Evolutionary conservation across 2,113 vertebrate species (phyloP), one percentile per base, ranked within the genome.

Genomic region (Serranochromis macrocephalus): DNA sequence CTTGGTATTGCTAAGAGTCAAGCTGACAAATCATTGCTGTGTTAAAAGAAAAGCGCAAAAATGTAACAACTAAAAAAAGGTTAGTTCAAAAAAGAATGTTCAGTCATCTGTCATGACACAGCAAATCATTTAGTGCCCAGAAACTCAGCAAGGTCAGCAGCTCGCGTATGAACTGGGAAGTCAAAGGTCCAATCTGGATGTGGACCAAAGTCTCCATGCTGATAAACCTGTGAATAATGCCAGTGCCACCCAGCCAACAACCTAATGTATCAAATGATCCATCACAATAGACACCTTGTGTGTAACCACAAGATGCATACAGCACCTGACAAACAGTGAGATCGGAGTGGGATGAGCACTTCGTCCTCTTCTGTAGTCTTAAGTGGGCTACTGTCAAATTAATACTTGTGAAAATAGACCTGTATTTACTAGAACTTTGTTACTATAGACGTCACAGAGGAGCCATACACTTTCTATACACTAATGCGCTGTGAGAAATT

Each of bases 221-320:
- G 68, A 73, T 73, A 47, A 73, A 73, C 21, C 21, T 73, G 71
- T 75, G 68, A 75, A 24, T 29, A 75, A 75, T 75, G 42, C 71
- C 14, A 5, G 1, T 73, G 40, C 40, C 9, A 47, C 4, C 42
- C 71, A 47, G 45, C 24, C 36, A 47, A 75, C 40, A 47, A 29
- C 21, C 42, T 29, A 75, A 29, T 75, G 42, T 5, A 49, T 49
- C 71, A 49, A 75, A 19, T 29, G 45, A 31, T 49, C 71, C 24
- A 17, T 29, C 40, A 75, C 42, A 75, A 47, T 3, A 47, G 71
- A 47, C 14, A 47, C 1, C 42, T 19, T 31, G 5, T 49, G 21
- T 7, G 71, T 11, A 31, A 75, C 9, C 1, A 9, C 38, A 40
- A 17, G 40, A 73, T 26, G 21, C 38, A 73, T 14, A 1, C 12